phyloP scores from a whole-genome alignment of 2,888 invertebrate species.

The Ceramica pisi region DNA sequence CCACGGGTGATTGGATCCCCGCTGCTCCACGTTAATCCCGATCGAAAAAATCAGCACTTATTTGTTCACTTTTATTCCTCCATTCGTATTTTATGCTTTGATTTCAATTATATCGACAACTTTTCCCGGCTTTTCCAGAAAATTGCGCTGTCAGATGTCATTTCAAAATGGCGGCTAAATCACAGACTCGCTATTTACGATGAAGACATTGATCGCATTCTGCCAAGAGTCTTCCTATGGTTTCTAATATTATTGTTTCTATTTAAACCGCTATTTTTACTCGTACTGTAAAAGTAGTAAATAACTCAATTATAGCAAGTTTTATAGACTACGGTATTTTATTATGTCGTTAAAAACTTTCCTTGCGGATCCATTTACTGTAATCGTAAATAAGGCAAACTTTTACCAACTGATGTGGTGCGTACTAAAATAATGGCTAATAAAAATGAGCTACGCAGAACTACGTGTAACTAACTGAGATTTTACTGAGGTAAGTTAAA shows the following conservation, averaged over 20 bases:
- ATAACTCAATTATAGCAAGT: constrained; percentile 58
- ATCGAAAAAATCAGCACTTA: constrained; percentile 49
- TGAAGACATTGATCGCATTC: constrained; percentile 10
- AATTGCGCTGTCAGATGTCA: background rate
- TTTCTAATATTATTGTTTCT: background rate
- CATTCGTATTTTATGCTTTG: constrained; percentile 13
- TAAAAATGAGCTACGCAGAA: constrained; percentile 55
- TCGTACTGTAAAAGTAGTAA: constrained; percentile 53
- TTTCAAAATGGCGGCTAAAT: constrained; percentile 37
- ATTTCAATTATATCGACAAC: background rate
- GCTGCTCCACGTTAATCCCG: constrained; percentile 49
- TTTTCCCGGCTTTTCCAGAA: background rate
- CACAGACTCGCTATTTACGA: background rate
- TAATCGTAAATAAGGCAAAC: constrained; percentile 63
- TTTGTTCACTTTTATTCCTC: constrained; percentile 31
- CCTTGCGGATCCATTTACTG: constrained; percentile 57
- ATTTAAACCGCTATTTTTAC: constrained; percentile 32
- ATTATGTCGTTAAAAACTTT: constrained; percentile 64
- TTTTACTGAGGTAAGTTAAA: constrained; percentile 11
- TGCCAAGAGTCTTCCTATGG: background rate
- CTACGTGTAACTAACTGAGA: constrained; percentile 37
- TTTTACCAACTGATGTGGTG: constrained; percentile 55
- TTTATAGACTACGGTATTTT: constrained; percentile 60
- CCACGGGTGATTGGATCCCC: constrained; percentile 74
- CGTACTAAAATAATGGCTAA: constrained; percentile 55